Conservation (phyloP, 2,113 vertebrate genomes). For the Triplophysa rosa region DNA sequence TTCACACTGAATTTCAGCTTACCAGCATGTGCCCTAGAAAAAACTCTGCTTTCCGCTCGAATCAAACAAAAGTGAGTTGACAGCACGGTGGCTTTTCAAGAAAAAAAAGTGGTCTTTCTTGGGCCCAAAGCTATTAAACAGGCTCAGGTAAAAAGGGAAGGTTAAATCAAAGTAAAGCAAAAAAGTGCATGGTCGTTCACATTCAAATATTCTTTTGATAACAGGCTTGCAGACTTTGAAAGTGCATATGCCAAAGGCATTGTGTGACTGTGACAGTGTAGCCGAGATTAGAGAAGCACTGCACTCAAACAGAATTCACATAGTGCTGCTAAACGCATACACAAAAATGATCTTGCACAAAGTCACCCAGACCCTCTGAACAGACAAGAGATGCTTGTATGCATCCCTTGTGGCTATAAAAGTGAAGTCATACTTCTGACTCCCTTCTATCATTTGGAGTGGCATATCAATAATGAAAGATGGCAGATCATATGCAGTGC, state of each 20-base stretch:
- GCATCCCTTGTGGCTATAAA: constrained; percentile 6
- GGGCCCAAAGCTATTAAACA: constrained; percentile 13
- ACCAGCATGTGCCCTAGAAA: neutral
- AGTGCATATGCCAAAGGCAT: neutral
- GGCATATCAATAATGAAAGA: neutral
- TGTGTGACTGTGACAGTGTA: neutral
- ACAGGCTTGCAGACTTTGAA: neutral
- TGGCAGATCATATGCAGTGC: constrained; percentile 1
- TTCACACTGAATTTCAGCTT: constrained; percentile 4
- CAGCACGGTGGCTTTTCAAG: neutral
- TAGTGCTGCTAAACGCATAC: neutral
- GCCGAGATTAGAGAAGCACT: constrained; percentile 5
- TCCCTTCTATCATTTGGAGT: neutral
- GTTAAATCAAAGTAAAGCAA: constrained; percentile 5
- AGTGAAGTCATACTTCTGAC: constrained; percentile 1
- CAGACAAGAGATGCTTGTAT: constrained; percentile 4
- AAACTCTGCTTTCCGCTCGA: constrained; percentile 4
- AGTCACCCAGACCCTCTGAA: neutral
- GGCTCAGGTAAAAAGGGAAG: too few relatives aligned
- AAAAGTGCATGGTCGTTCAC: neutral
- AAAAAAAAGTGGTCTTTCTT: neutral
- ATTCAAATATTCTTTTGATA: constrained; percentile 10
- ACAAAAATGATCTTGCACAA: constrained; percentile 7
- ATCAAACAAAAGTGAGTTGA: constrained; percentile 6
- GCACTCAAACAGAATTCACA: neutral